These are phyloP conservation scores for Dynastes grantii DNA, from an alignment of 2,888 invertebrate species.

Conservation along the genomic window DNA sequence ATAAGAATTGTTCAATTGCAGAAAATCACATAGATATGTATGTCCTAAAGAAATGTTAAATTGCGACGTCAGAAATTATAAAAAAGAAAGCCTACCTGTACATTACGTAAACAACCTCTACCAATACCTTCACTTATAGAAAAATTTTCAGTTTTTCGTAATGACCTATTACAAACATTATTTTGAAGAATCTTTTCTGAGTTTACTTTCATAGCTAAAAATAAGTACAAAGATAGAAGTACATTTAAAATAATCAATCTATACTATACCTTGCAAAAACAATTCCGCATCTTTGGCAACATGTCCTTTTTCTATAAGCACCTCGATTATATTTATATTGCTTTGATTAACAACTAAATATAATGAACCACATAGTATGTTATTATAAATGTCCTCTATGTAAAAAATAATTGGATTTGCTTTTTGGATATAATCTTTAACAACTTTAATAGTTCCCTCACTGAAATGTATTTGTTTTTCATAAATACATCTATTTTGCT, in stretches of 20 bases:
- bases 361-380: conserved; percentile 16
- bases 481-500: conserved; percentile 9
- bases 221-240: not conserved
- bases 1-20: too few relatives aligned
- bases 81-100: not conserved
- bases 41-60: too few relatives aligned
- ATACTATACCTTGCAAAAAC: conserved; percentile 29
- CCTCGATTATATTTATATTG: conserved; percentile 20
- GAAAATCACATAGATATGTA: too few relatives aligned
- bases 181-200: not conserved
- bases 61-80: too few relatives aligned
- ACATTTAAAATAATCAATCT: not conserved
- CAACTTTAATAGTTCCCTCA: conserved; percentile 29
- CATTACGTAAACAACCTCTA: conserved; percentile 1
- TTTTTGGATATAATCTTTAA: conserved; percentile 9
- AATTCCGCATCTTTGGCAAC: conserved; percentile 5
- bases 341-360: not conserved
- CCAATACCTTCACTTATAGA: conserved; percentile 1
- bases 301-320: conserved; percentile 20
- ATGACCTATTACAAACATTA: too few relatives aligned
- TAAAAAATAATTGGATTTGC: conserved; percentile 1
- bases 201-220: conserved; percentile 19
- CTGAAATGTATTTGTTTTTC: conserved; percentile 18
- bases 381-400: not conserved
- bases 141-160: not conserved